Base-by-base conservation (phyloP, 1,140 invertebrate species). In the Camponotus floridanus region DNA sequence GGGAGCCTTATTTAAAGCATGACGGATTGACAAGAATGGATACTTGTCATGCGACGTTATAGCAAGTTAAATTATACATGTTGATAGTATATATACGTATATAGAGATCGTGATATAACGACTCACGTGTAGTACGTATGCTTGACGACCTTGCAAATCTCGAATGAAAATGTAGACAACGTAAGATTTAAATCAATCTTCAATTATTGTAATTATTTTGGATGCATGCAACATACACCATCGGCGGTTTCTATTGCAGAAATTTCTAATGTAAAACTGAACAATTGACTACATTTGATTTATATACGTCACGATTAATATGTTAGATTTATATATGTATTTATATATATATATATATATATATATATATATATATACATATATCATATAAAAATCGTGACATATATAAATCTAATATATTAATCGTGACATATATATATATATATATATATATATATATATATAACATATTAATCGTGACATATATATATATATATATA, bases 91-190 rank as follows among this genome's bases (percentile, higher is more conserved):
- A 61, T 73, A 33, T 74, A 51, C 18, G 48, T 15, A 31, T 55
- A 73, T 42, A 61, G 33, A 39, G 59, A 86, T 78, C 45, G 78
- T 93, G 92, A 93, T 93, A 93, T 93, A 93, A 93, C 91, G 84
- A 86, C 76, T 89, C 92, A 93, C 87, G 92, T 86, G 87, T 88
- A 76, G 70, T 81, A 88, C 79, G 73, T 92, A 88, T 93, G 91
- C 91, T 86, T 51, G 88, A 61, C 76, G 91, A 88, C 92, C 93
- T 93, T 92, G 92, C 76, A 85, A 80, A 88, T 87, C 87, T 87
- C 87, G 76, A 73, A 55, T 86, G 65, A 88, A 87, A 81, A 39
- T 59, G 59, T 86, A 87, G 85, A 89, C 86, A 76, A 85, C 84
- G 57, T 48, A 51, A 86, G 61, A 92, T 92, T 86, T 85, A 90